Conservation (phyloP, 2,797 vertebrate species). For the Nothura maculosa region DNA sequence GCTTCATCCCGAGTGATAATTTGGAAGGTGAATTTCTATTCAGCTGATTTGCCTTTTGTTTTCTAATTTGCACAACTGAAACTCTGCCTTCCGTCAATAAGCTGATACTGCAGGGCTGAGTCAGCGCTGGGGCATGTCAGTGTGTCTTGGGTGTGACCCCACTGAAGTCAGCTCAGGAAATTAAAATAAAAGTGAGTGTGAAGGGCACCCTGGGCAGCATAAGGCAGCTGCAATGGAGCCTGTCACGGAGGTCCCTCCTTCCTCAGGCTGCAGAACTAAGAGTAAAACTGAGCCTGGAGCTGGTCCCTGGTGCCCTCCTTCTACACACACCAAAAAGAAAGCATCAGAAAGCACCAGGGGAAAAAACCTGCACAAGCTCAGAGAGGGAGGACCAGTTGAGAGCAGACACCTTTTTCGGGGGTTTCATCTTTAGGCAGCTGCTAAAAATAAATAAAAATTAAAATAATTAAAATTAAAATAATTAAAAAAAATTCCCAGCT, state of each 20-base stretch:
- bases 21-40: neutral
- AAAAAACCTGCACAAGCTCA: neutral
- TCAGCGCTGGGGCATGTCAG: constrained; percentile 31
- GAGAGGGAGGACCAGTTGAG: neutral
- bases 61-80: constrained; percentile 51
- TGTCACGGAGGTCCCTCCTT: neutral
- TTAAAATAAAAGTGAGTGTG: neutral
- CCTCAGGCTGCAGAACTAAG: too few relatives aligned
- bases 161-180: neutral
- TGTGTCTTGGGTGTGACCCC: constrained; percentile 37
- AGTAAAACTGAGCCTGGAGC: neutral
- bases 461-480: neutral
- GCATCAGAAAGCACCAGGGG: neutral
- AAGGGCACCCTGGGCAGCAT: neutral
- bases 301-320: accelerated
- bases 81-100: neutral
- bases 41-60: neutral
- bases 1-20: neutral
- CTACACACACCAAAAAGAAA: accelerated
- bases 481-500: neutral
- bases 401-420: neutral
- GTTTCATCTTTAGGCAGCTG: neutral
- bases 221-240: accelerated
- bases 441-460: neutral
- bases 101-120: constrained; percentile 40